Base-by-base conservation (phyloP, 1,140 invertebrate genomes). In the Scaptomyza montana region DNA sequence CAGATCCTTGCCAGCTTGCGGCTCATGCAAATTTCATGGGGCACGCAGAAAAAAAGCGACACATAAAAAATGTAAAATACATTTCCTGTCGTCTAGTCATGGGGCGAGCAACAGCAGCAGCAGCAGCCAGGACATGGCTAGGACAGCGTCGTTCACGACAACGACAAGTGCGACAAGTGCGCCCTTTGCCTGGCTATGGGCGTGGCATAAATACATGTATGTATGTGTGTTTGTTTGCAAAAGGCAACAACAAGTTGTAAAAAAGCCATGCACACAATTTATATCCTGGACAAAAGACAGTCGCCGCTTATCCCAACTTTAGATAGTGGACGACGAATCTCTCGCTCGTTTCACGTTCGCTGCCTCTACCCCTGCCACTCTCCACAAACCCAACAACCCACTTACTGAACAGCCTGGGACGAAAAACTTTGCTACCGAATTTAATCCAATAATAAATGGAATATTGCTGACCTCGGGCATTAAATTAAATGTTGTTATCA, bases 401-500 rank as follows among this genome's bases (percentile, higher is more conserved):
- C n/a, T 4, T 16, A 9, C 39, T n/a, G 47, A 12, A 16, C 45
- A 6, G 21, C n/a, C 9, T 5, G 12, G 19, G 56, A 33, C 49
- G 33, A 79, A 82, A 87, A 89, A 87, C 77, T 84, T 81, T 90
- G 67, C 80, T 90, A 86, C 90, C 90, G 75, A 91, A 92, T 85
- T 89, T 92, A 92, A 92, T 92, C 90, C 90, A 92, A 92, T 92
- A 92, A 92, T 89, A 90, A 92, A 92, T 92, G 90, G 90, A 91
- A 92, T 92, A 91, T 92, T 92, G 91, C 90, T 92, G 90, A 92
- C 90, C 90, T 92, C 90, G 90, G 90, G 90, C 89, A 92, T 92
- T 92, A 92, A 92, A 92, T 92, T 92, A 92, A 92, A 91, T 90
- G 90, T 89, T 92, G 90, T 92, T 92, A 92, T 92, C 90, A 91